Evolutionary conservation across 2,113 vertebrate species (phyloP).

Genomic region (Crotophaga sulcirostris): DNA sequence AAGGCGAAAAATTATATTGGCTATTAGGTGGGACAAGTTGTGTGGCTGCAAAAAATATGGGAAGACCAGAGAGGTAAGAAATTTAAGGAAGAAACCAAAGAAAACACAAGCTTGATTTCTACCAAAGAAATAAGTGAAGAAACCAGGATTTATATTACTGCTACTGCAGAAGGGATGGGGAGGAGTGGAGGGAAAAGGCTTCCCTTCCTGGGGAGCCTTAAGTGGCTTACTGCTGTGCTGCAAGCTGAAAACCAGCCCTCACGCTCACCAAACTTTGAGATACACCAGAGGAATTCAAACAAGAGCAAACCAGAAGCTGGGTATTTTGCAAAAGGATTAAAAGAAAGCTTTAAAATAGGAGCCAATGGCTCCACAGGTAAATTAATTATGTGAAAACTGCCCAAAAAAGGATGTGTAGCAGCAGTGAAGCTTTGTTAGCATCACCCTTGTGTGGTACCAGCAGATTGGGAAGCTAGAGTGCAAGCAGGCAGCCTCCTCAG

Average conservation of each 20-base stretch:
- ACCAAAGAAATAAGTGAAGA: background rate
- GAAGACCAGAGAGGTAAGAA: background rate
- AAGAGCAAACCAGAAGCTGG: background rate
- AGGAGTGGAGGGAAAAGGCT: background rate
- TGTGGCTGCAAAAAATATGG: background rate
- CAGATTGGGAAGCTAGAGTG: accelerated
- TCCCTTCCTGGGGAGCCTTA: background rate
- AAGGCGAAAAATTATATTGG: background rate
- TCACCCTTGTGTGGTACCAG: accelerated
- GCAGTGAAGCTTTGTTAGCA: background rate
- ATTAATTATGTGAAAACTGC: background rate
- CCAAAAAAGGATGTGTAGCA: background rate
- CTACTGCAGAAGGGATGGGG: background rate
- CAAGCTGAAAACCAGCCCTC: background rate
- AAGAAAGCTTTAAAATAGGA: background rate
- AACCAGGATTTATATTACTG: background rate
- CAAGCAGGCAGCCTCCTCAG: background rate
- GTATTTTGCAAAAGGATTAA: background rate
- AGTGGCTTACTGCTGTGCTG: background rate
- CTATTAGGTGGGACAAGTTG: background rate
- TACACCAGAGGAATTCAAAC: background rate
- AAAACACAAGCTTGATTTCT: background rate
- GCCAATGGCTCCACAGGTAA: background rate
- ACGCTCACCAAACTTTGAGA: accelerated
- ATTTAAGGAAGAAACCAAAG: background rate